These are phyloP conservation scores for Percopsis transmontana DNA, from an alignment of 2,113 vertebrate genomes.

Conservation along the genomic window DNA sequence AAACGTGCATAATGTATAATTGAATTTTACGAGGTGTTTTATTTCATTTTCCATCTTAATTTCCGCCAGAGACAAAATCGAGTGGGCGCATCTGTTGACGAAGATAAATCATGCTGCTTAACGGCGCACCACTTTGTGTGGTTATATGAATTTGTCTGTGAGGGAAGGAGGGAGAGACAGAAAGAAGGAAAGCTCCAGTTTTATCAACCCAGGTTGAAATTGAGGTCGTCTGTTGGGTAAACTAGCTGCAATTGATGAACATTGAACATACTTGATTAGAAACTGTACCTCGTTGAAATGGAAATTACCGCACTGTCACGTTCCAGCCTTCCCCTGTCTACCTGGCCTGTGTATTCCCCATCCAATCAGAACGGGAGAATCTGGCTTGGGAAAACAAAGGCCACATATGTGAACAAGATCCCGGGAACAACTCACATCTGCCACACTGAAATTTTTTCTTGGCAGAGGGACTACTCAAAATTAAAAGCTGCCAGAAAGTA, in stretches of 20 bases:
- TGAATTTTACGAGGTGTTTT: slow-evolving; percentile 59
- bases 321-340: slow-evolving; percentile 4
- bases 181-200: neutral
- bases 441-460: slow-evolving; percentile 52
- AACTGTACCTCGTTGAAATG: slow-evolving; percentile 4
- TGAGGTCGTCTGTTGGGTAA: neutral
- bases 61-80: slow-evolving; percentile 5
- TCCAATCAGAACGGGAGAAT: slow-evolving; percentile 23
- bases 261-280: neutral
- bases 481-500: slow-evolving; percentile 45
- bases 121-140: neutral
- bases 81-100: slow-evolving; percentile 23
- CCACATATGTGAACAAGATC: slow-evolving; percentile 26
- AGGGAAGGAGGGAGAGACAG: neutral
- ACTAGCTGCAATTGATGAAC: neutral
- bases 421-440: slow-evolving; percentile 35
- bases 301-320: slow-evolving; percentile 21
- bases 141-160: slow-evolving; percentile 1
- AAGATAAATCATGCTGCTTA: slow-evolving; percentile 37
- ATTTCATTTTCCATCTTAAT: slow-evolving; percentile 26
- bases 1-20: slow-evolving; percentile 47
- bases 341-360: neutral
- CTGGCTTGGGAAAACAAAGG: slow-evolving; percentile 22
- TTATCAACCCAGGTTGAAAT: slow-evolving; percentile 5
- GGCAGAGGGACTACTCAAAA: slow-evolving; percentile 41